Evolutionary conservation across 2,113 vertebrate genomes (phyloP), one percentile per base, ranked within the genome.

Genomic region (Uropsilus gracilis): DNA sequence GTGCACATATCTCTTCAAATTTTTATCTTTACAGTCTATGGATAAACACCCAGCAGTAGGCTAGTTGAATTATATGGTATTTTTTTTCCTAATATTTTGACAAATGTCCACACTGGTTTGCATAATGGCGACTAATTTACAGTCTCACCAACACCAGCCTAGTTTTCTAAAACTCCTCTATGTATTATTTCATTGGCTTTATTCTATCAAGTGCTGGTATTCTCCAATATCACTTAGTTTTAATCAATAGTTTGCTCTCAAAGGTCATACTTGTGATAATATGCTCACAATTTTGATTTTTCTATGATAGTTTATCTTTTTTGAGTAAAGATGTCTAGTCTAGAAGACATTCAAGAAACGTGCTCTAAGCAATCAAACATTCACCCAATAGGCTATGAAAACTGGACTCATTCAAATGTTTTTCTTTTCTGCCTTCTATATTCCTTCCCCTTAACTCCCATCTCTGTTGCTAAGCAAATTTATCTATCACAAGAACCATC

Each of bases 101-200:
- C 37, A 4, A 71, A 24, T 37, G 2, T 39, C 39, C 24, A 26
- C 10, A 55, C 22, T 22, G 8, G 12, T 8, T 71, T 71, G 5
- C 39, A 71, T 42, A 71, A 42, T 39, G 11, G 22, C 13, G 5
- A 42, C 24, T 42, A 71, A 42, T 28, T 71, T 42, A 39, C 20
- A 71, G 42, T 13, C 68, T 39, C 12, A 71, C 22, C 37, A 37
- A 17, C n/a, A n/a, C 14, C 18, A 85, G 39, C 3, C 50, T 93
- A 26, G 78, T 68, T 87, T 89, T 92, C 28, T 20, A 87, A 57
- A 48, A 22, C 22, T 22, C 53, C 20, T 59, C 39, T 69, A 61
- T 69, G 26, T 57, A 66, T 72, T n/a, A 80, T 59, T 94, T 90
- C 39, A 90, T 80, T 28, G 80, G 22, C 32, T 89, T 85, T 84